Evolutionary conservation across 2,797 vertebrate species (phyloP).

Genomic region (Heliangelus exortis): DNA sequence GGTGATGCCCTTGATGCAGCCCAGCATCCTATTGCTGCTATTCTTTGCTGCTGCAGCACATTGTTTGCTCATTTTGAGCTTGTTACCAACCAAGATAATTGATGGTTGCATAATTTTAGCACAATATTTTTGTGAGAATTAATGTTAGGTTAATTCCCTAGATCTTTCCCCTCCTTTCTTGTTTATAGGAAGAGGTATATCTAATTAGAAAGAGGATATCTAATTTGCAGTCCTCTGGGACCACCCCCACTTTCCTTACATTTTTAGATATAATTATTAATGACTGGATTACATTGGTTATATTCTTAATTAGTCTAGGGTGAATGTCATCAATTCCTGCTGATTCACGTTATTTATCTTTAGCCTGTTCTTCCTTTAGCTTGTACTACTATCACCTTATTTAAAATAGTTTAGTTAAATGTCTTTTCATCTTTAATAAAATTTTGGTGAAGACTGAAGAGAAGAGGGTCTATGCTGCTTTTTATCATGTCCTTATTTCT

Average conservation of each 20-base stretch:
- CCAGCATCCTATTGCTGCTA: too few relatives aligned
- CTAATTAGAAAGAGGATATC: neutral
- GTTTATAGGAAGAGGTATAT: neutral
- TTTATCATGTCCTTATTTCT: neutral
- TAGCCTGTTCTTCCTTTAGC: neutral
- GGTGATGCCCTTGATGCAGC: too few relatives aligned
- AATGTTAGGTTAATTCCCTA: neutral
- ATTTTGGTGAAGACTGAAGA: neutral
- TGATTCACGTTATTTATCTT: constrained; percentile 8
- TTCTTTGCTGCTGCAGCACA: too few relatives aligned
- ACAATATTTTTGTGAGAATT: neutral
- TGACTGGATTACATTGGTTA: neutral
- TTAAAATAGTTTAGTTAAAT: neutral
- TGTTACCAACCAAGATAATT: neutral
- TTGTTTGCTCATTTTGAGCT: too few relatives aligned
- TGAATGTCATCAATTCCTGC: neutral
- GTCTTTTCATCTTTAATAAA: neutral
- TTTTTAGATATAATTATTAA: constrained; percentile 12
- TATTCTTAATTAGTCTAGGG: neutral
- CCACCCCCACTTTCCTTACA: neutral
- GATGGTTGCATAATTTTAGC: neutral
- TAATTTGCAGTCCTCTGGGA: neutral
- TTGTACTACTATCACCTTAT: neutral
- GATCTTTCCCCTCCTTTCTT: neutral
- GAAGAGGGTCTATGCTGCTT: neutral